Conservation (phyloP, 2,113 vertebrate genomes). For the Cichladusa arquata region DNA sequence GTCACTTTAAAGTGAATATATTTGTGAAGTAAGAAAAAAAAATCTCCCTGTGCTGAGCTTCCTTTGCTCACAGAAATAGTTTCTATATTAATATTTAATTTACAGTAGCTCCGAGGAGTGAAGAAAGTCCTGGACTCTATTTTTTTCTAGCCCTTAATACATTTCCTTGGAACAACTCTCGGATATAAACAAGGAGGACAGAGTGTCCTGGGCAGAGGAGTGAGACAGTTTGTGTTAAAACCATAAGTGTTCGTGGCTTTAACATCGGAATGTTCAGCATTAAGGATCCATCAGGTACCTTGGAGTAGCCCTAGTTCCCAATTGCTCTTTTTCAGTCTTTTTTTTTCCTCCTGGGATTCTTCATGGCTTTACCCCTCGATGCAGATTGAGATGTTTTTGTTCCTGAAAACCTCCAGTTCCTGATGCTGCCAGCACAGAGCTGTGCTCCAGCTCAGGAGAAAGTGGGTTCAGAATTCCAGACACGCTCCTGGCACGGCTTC, state of each 20-base stretch:
- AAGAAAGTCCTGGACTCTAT: neutral
- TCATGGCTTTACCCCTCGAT: neutral
- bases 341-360: neutral
- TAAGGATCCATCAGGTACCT: neutral
- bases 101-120: conserved; percentile 7
- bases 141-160: neutral
- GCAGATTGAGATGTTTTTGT: neutral
- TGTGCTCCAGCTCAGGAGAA: neutral
- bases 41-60: neutral
- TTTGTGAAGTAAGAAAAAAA: neutral
- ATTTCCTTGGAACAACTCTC: neutral
- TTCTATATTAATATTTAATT: neutral
- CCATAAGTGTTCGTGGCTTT: neutral
- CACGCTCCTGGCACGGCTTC: neutral
- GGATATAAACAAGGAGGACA: conserved; percentile 2
- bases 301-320: neutral
- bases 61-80: neutral
- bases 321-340: neutral
- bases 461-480: neutral
- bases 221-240: neutral
- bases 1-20: neutral
- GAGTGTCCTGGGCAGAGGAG: conserved; percentile 39
- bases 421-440: neutral
- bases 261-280: neutral
- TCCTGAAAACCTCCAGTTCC: neutral